phyloP scores from a whole-genome alignment of 2,797 vertebrate genomes.

The Ateles fusciceps region DNA sequence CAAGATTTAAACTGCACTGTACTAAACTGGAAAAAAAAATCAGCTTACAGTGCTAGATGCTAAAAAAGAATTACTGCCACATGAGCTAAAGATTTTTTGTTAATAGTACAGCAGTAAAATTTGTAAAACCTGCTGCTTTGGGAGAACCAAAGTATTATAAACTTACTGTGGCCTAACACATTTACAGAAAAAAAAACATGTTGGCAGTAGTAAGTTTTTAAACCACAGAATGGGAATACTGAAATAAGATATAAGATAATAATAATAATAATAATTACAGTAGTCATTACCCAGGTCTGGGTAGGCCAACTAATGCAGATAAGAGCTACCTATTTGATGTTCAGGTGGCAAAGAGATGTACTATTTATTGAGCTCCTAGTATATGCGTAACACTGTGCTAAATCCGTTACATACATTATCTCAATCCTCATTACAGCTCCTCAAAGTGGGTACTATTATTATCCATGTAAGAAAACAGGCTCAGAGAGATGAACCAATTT shows the following conservation, averaged over 20 bases:
- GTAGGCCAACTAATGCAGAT: background rate
- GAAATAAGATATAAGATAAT: background rate
- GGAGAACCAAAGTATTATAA: background rate
- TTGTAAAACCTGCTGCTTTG: background rate
- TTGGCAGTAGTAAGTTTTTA: background rate
- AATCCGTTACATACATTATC: background rate
- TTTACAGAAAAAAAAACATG: background rate
- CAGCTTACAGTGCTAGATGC: background rate
- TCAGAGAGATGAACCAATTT: conserved; percentile 1
- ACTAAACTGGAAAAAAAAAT: background rate
- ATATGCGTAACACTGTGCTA: background rate
- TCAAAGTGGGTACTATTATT: background rate
- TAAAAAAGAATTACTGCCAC: background rate
- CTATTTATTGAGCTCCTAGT: background rate
- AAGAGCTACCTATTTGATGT: background rate
- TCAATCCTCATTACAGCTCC: background rate
- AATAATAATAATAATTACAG: background rate
- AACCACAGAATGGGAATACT: background rate
- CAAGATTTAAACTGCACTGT: background rate
- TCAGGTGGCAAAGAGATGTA: background rate
- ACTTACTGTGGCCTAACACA: background rate
- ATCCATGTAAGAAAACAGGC: background rate
- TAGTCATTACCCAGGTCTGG: background rate
- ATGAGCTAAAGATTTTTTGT: background rate
- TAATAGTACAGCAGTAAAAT: background rate